Evolutionary conservation across 2,797 vertebrate species (phyloP).

Genomic region (Adelosebastes latens): DNA sequence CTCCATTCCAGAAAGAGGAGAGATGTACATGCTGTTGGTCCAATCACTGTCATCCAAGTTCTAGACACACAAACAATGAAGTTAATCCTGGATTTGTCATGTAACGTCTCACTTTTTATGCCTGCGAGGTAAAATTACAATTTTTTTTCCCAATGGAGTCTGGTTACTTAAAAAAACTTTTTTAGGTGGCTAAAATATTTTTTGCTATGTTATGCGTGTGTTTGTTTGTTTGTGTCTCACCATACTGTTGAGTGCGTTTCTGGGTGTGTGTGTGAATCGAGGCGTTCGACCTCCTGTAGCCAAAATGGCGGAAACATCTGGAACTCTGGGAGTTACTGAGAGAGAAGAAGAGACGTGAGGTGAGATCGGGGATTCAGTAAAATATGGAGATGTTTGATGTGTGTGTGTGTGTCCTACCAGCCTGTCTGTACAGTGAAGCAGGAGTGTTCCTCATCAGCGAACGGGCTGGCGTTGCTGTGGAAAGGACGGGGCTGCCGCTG

Average conservation of each 20-base stretch:
- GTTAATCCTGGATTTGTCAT: neutral
- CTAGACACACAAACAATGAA: conserved; percentile 37
- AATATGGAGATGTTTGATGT: neutral
- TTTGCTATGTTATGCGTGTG: neutral
- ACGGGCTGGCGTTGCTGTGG: conserved; percentile 80
- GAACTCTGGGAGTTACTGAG: conserved; percentile 77
- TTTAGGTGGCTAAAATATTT: no score
- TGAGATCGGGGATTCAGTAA: neutral
- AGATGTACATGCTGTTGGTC: conserved; percentile 83
- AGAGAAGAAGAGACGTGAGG: neutral
- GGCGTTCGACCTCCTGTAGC: conserved; percentile 85
- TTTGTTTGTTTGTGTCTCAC: conserved; percentile 36
- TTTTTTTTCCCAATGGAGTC: no score
- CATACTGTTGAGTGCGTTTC: conserved; percentile 49
- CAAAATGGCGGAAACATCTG: conserved; percentile 88
- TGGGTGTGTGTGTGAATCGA: conserved; percentile 83
- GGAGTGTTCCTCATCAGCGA: conserved; percentile 84
- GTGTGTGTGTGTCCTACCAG: conserved; percentile 78
- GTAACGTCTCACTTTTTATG: neutral
- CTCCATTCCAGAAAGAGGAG: conserved; percentile 83
- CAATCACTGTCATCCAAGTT: conserved; percentile 92
- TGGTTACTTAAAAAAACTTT: no score
- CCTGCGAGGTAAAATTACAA: no score
- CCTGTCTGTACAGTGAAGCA: conserved; percentile 85
- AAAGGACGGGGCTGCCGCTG: conserved; percentile 55